These are phyloP conservation scores for Liparis tanakae DNA, from an alignment of 2,797 vertebrate species.

Conservation along the genomic window DNA sequence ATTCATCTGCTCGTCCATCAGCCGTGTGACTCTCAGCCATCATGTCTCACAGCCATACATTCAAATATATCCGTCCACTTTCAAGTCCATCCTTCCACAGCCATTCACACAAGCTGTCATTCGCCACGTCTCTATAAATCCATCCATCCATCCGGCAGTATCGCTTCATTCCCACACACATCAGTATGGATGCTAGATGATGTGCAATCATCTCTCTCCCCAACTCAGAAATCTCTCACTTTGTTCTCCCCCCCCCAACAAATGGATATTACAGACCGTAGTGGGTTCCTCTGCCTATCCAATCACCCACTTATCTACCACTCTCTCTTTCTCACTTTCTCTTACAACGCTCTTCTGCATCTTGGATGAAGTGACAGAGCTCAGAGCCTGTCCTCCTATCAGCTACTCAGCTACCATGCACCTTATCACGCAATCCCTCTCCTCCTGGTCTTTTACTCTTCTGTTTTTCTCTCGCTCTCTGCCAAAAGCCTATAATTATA, in stretches of 20 bases:
- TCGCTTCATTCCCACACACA: too few species aligned
- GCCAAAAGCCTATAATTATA: conserved; percentile 68
- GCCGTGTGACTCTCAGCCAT: conserved; percentile 25
- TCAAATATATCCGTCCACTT: conserved; percentile 40
- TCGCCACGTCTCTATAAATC: conserved; percentile 30
- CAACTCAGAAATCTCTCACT: conserved; percentile 53
- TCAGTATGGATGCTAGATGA: conserved; percentile 47
- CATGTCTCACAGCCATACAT: conserved; percentile 32
- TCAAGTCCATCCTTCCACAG: conserved; percentile 43
- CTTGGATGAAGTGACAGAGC: conserved; percentile 44
- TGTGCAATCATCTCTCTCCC: conserved; percentile 54
- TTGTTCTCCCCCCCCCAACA: conserved; percentile 39
- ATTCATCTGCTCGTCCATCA: conserved; percentile 47
- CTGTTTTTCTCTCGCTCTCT: conserved; percentile 47
- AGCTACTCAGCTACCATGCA: conserved; percentile 34
- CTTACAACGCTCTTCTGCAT: conserved; percentile 46
- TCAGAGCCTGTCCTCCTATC: conserved; percentile 34
- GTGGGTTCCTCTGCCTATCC: conserved; percentile 41
- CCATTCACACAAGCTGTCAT: conserved; percentile 34
- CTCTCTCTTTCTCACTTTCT: conserved; percentile 30
- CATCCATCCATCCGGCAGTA: conserved; percentile 23
- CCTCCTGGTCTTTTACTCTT: conserved; percentile 42
- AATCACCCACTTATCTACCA: conserved; percentile 59
- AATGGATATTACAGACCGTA: conserved; percentile 53
- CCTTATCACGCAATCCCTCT: conserved; percentile 42